Conservation (phyloP, 2,113 vertebrate species). For the Arenaria interpres region DNA sequence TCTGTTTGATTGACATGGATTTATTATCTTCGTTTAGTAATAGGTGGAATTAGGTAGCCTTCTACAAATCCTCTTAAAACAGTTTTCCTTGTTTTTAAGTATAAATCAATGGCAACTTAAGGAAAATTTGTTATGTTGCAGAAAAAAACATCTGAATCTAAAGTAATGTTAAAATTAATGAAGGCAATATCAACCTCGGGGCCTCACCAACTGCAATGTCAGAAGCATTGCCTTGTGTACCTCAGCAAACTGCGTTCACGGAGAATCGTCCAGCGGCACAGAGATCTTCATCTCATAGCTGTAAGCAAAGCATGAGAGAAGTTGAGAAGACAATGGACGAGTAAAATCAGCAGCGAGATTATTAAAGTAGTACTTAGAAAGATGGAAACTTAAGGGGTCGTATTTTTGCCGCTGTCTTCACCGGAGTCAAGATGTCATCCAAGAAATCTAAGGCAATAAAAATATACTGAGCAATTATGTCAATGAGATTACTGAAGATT, state of each 20-base stretch:
- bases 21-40: rapidly evolving
- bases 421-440: neutral
- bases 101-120: neutral
- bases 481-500: neutral
- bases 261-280: neutral
- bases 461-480: neutral
- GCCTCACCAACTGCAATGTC: rapidly evolving
- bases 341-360: neutral
- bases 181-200: rapidly evolving
- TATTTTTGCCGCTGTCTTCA: neutral
- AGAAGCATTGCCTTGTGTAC: neutral
- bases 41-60: neutral
- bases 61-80: neutral
- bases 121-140: neutral
- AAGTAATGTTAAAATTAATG: neutral
- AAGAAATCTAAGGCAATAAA: neutral
- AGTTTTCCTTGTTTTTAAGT: neutral
- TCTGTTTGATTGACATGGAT: rapidly evolving
- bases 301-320: neutral
- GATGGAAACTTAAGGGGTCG: neutral
- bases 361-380: neutral
- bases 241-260: neutral
- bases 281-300: neutral
- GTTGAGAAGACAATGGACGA: neutral
- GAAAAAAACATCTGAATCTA: neutral